Evolutionary conservation across 2,888 invertebrate genomes (phyloP).

Genomic region (Andrena fulva): DNA sequence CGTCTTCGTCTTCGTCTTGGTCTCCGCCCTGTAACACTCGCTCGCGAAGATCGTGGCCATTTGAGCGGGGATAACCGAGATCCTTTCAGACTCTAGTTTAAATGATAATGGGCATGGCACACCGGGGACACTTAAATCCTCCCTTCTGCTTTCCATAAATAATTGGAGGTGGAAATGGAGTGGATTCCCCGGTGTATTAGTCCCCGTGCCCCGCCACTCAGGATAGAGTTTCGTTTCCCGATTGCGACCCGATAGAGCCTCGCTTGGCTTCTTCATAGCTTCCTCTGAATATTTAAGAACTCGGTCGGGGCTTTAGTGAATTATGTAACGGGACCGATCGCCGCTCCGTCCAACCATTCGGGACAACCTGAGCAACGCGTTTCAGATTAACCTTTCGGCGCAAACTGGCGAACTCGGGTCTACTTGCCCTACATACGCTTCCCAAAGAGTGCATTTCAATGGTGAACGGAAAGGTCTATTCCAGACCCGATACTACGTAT

Average conservation of each 20-base stretch:
- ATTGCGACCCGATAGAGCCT: conserved; percentile 27
- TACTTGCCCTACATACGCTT: not conserved
- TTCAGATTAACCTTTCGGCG: not conserved
- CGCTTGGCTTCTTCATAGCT: conserved; percentile 40
- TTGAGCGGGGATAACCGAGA: conserved; percentile 54
- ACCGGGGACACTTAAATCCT: conserved; percentile 70
- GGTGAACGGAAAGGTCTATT: too few species aligned
- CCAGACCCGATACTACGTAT: too few species aligned
- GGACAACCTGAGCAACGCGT: not conserved
- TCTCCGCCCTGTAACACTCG: not conserved
- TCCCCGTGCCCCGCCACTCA: conserved; percentile 19
- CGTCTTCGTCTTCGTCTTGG: not conserved
- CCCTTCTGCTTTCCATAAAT: conserved; percentile 72
- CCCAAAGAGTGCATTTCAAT: too few species aligned
- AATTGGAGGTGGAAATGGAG: conserved; percentile 69
- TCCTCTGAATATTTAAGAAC: conserved; percentile 41
- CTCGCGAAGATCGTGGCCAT: conserved; percentile 48
- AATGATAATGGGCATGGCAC: conserved; percentile 71
- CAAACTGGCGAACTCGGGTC: not conserved
- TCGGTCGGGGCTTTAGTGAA: conserved; percentile 6
- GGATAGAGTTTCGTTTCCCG: conserved; percentile 43
- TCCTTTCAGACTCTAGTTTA: conserved; percentile 67
- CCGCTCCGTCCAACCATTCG: not conserved
- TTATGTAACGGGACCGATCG: conserved; percentile 9
- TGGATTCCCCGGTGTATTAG: conserved; percentile 65